A percentile compares a stretch with the other conserved stretches of the same genome.
These are phyloP conservation scores for Physella acuta DNA, from an alignment of 1,140 invertebrate genomes.

Conservation along the genomic window DNA sequence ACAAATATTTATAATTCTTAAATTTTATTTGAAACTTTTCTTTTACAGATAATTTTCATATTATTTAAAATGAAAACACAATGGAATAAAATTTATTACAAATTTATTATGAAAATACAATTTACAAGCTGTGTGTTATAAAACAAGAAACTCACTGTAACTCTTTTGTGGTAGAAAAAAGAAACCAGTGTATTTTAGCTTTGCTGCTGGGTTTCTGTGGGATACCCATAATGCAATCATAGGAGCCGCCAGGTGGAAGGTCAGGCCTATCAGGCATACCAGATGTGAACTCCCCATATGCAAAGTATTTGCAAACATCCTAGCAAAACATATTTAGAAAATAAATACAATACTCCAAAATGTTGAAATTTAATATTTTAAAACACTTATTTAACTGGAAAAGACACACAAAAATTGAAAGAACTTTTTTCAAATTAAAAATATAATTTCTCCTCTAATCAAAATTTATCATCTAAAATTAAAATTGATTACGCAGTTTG, in stretches of 20 bases:
- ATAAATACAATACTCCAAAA: too few relatives aligned
- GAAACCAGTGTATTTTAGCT: slow-evolving; percentile 46
- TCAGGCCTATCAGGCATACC: slow-evolving; percentile 42
- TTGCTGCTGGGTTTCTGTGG: slow-evolving; percentile 42
- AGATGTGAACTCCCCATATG: slow-evolving; percentile 45
- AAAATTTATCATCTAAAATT: background rate
- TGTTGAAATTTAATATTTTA: too few relatives aligned
- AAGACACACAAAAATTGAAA: background rate
- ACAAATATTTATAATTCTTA: too few relatives aligned
- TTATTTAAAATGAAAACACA: background rate
- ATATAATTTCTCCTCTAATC: background rate
- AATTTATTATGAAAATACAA: background rate
- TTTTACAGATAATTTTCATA: background rate
- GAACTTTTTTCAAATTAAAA: background rate
- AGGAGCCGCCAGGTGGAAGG: slow-evolving; percentile 30
- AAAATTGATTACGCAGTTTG: too few relatives aligned
- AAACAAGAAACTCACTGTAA: slow-evolving; percentile 36
- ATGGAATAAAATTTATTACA: too few relatives aligned
- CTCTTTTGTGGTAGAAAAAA: slow-evolving; percentile 32
- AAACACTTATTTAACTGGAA: too few relatives aligned
- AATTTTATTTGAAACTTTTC: background rate
- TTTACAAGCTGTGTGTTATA: background rate
- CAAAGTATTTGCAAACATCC: slow-evolving; percentile 53
- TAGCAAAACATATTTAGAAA: slow-evolving; percentile 33
- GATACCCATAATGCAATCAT: slow-evolving; percentile 41